phyloP scores from a whole-genome alignment of 2,888 invertebrate genomes.

The Phortica okadai region DNA sequence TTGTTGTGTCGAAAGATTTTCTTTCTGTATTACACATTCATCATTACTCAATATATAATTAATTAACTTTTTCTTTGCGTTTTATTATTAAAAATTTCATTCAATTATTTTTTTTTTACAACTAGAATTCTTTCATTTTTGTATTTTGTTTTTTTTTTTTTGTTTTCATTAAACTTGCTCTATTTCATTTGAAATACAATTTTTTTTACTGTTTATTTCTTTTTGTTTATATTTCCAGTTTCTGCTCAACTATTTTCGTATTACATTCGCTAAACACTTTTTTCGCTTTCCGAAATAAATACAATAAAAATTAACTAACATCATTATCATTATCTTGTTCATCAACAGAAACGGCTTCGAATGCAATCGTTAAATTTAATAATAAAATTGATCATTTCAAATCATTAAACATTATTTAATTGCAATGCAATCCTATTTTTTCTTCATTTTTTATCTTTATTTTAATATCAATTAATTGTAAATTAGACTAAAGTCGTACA shows the following conservation, averaged over 20 bases:
- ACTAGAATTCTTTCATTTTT: conserved; percentile 24
- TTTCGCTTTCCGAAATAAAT: conserved; percentile 25
- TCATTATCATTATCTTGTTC: conserved; percentile 1
- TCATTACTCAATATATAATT: conserved; percentile 40
- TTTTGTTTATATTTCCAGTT: conserved; percentile 50
- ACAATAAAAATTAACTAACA: conserved; percentile 25
- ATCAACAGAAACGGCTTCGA: not conserved
- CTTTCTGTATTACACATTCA: conserved; percentile 43
- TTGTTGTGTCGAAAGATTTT: conserved; percentile 44
- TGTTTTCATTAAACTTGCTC: conserved; percentile 46
- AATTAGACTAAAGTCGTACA: conserved; percentile 21
- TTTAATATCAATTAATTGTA: not conserved
- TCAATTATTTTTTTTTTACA: conserved; percentile 45
- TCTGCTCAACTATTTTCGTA: conserved; percentile 35
- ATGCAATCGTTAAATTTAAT: not conserved
- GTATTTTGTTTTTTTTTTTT: conserved; percentile 39
- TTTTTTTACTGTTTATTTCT: conserved; percentile 46
- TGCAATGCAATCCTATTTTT: not conserved
- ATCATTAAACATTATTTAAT: conserved; percentile 8
- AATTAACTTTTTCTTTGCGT: conserved; percentile 60
- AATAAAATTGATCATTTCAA: not conserved
- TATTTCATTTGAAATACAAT: conserved; percentile 30
- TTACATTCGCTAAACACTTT: conserved; percentile 18
- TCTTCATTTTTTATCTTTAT: not conserved
- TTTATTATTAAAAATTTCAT: conserved; percentile 48